Evolutionary conservation across 2,888 invertebrate species (phyloP).

Genomic region (Agrochola litura): DNA sequence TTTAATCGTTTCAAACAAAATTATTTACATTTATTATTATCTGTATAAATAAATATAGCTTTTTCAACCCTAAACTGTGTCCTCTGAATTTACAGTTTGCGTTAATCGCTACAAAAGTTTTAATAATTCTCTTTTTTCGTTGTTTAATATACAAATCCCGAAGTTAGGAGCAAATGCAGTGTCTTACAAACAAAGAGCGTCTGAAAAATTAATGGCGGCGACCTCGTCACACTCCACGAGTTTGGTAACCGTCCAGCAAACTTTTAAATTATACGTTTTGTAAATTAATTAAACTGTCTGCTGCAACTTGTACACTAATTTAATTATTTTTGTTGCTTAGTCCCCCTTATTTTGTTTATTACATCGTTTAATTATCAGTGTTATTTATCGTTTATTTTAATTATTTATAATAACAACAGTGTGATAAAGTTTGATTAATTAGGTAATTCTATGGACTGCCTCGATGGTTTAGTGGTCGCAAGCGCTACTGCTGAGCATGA

Average conservation of each 20-base stretch:
- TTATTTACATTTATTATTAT: slow-evolving; percentile 1
- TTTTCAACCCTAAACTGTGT: background rate
- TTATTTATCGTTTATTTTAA: slow-evolving; percentile 13
- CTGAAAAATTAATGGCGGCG: slow-evolving; percentile 67
- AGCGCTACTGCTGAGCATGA: background rate
- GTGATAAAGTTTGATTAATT: background rate
- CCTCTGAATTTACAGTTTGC: background rate
- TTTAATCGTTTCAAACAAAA: slow-evolving; percentile 10
- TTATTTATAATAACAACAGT: background rate
- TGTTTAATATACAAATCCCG: slow-evolving; percentile 35
- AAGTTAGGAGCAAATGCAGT: slow-evolving; percentile 32
- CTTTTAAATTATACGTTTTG: slow-evolving; percentile 74
- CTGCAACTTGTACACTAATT: slow-evolving; percentile 69
- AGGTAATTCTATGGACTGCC: background rate
- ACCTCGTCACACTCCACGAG: slow-evolving; percentile 67
- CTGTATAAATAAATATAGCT: slow-evolving; percentile 18
- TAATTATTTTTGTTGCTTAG: slow-evolving; percentile 45
- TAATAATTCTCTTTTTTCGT: slow-evolving; percentile 14
- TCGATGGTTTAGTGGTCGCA: background rate
- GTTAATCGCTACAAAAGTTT: slow-evolving; percentile 18
- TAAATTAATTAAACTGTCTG: slow-evolving; percentile 79
- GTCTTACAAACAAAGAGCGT: slow-evolving; percentile 53
- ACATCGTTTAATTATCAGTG: slow-evolving; percentile 20
- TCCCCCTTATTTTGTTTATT: slow-evolving; percentile 23
- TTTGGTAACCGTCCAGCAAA: slow-evolving; percentile 69